phyloP scores from a whole-genome alignment of 2,113 vertebrate species.

The Megaleporinus macrocephalus region DNA sequence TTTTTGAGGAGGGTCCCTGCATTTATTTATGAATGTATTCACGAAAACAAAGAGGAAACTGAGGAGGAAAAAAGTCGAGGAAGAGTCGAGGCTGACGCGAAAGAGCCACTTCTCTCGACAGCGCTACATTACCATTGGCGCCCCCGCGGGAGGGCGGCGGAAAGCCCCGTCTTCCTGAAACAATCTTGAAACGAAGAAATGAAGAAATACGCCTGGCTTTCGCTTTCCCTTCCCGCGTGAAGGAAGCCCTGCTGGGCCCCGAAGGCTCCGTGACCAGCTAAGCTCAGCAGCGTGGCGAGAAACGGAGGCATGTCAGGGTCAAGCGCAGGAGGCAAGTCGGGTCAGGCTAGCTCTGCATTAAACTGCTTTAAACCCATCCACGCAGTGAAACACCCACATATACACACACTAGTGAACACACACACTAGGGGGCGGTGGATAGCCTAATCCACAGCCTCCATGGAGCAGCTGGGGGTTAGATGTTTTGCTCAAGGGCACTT shows the following conservation, averaged over 20 bases:
- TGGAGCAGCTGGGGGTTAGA: no score
- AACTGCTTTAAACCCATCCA: no score
- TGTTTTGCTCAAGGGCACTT: no score
- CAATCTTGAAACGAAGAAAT: constrained; percentile 32
- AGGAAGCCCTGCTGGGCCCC: constrained; percentile 33
- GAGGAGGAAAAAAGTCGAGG: constrained; percentile 21
- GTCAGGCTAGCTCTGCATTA: no score
- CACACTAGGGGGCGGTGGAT: no score
- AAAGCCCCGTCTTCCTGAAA: constrained; percentile 48
- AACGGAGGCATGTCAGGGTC: constrained; percentile 32
- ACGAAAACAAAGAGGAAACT: constrained; percentile 48
- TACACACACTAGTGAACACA: no score
- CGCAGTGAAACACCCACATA: no score
- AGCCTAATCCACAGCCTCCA: no score
- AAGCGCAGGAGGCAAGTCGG: constrained; percentile 26
- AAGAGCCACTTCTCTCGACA: constrained; percentile 49
- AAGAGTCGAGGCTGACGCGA: constrained; percentile 44
- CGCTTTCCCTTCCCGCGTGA: not conserved
- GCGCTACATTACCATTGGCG: constrained; percentile 15
- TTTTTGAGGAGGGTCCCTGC: constrained; percentile 25
- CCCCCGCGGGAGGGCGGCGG: constrained; percentile 34
- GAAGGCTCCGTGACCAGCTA: constrained; percentile 6
- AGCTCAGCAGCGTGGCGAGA: constrained; percentile 21
- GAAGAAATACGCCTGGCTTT: constrained; percentile 44
- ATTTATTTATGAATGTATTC: constrained; percentile 61